These are phyloP conservation scores for Ptychoptera contaminata DNA, from an alignment of 2,888 invertebrate genomes.

Conservation along the genomic window DNA sequence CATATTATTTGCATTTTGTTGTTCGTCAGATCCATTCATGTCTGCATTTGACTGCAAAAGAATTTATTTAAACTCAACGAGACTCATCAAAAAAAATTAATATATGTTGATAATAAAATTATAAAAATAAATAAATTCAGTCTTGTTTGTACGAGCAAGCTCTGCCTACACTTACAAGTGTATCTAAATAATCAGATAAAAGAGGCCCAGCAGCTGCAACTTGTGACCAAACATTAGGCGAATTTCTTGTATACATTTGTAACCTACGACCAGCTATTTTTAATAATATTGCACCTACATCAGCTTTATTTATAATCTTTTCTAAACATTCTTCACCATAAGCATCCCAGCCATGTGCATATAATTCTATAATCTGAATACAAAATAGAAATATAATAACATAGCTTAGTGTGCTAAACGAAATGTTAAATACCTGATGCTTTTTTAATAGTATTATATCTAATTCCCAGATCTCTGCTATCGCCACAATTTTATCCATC, in stretches of 20 bases:
- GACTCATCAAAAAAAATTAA: too few species aligned
- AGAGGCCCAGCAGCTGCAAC: constrained; percentile 63
- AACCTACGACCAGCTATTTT: constrained; percentile 70
- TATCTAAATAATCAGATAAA: constrained; percentile 59
- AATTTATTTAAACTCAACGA: not conserved
- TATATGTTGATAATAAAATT: not conserved
- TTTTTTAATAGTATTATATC: constrained; percentile 56
- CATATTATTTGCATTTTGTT: not conserved
- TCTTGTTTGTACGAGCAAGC: constrained; percentile 14
- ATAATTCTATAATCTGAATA: constrained; percentile 41
- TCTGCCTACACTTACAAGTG: constrained; percentile 34
- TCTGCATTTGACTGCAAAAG: constrained; percentile 2
- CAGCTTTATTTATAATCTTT: constrained; percentile 49
- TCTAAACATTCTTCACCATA: constrained; percentile 45
- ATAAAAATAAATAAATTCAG: not conserved
- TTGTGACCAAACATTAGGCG: constrained; percentile 43
- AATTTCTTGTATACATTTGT: constrained; percentile 44
- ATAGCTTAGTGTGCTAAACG: not conserved
- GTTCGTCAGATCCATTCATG: not conserved
- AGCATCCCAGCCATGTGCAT: constrained; percentile 43
- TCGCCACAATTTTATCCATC: constrained; percentile 52
- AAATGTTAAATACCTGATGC: constrained; percentile 43
- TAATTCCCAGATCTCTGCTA: constrained; percentile 65
- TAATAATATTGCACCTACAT: constrained; percentile 53
- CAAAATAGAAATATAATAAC: not conserved